Conservation (phyloP, 2,888 invertebrate species). For the Mongoloraphidia duomilia region DNA sequence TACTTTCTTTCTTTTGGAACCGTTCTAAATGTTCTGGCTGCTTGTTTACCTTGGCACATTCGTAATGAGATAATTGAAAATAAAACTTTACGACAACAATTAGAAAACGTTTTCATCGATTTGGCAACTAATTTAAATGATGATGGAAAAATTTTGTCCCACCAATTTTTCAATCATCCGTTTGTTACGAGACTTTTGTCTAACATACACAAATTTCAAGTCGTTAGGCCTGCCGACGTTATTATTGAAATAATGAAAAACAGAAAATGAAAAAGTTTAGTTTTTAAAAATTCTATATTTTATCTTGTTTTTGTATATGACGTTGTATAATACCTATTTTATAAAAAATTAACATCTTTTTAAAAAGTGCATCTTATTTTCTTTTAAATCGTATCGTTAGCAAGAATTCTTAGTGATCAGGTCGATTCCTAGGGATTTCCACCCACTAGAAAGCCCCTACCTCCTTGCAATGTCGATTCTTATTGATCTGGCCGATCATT, state of each 20-base stretch:
- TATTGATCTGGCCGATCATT: no score
- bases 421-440: no score
- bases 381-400: no score
- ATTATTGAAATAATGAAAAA: neutral
- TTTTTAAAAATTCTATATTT: neutral
- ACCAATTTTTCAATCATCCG: conserved; percentile 1
- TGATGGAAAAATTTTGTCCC: neutral
- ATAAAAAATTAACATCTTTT: neutral
- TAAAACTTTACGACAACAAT: conserved; percentile 20
- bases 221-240: neutral
- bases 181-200: neutral
- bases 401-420: no score
- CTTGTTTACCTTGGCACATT: conserved; percentile 23
- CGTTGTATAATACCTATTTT: neutral
- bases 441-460: no score
- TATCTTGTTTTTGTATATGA: neutral
- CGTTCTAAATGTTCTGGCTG: conserved; percentile 20
- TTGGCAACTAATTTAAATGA: conserved; percentile 14
- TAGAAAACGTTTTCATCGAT: conserved; percentile 21
- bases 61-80: conserved; percentile 19
- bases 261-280: neutral
- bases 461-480: no score
- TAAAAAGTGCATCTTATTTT: neutral
- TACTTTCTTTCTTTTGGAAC: conserved; percentile 22
- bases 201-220: neutral